phyloP scores from a whole-genome alignment of 2,797 vertebrate genomes.

The Trematomus bernacchii region DNA sequence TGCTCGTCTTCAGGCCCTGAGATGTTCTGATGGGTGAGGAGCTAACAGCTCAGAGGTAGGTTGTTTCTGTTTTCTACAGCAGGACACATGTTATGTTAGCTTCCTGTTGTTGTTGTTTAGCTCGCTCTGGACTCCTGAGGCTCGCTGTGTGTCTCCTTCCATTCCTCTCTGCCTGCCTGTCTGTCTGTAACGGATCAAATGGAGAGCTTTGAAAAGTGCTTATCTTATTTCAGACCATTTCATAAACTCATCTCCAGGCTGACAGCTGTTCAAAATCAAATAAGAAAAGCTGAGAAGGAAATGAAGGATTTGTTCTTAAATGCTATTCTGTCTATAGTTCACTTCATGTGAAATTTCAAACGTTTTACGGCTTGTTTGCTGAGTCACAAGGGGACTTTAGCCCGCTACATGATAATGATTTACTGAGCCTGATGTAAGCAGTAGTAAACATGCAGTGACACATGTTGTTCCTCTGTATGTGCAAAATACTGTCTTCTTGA shows the following conservation, averaged over 20 bases:
- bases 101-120: slow-evolving; percentile 59
- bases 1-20: slow-evolving; percentile 11
- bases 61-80: slow-evolving; percentile 60
- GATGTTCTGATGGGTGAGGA: slow-evolving; percentile 66
- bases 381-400: slow-evolving; percentile 60
- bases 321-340: not conserved
- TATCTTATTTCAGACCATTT: slow-evolving; percentile 47
- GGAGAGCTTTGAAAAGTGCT: slow-evolving; percentile 38
- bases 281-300: slow-evolving; percentile 6
- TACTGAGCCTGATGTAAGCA: slow-evolving; percentile 31
- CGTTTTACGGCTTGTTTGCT: slow-evolving; percentile 22
- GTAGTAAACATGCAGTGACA: not conserved
- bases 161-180: slow-evolving; percentile 34
- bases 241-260: slow-evolving; percentile 39
- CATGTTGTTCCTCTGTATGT: not conserved
- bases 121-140: slow-evolving; percentile 56
- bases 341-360: not conserved
- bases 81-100: slow-evolving; percentile 60
- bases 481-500: slow-evolving; percentile 29
- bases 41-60: slow-evolving; percentile 69
- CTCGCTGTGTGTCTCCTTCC: too few species aligned
- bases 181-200: slow-evolving; percentile 56
- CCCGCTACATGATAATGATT: slow-evolving; percentile 62
- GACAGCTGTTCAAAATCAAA: slow-evolving; percentile 39
- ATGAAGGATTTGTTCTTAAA: not conserved